Percentiles rank a stretch among this genome's conserved stretches.
phyloP scores from a whole-genome alignment of 2,797 vertebrate species.

The Tolypeutes matacus region DNA sequence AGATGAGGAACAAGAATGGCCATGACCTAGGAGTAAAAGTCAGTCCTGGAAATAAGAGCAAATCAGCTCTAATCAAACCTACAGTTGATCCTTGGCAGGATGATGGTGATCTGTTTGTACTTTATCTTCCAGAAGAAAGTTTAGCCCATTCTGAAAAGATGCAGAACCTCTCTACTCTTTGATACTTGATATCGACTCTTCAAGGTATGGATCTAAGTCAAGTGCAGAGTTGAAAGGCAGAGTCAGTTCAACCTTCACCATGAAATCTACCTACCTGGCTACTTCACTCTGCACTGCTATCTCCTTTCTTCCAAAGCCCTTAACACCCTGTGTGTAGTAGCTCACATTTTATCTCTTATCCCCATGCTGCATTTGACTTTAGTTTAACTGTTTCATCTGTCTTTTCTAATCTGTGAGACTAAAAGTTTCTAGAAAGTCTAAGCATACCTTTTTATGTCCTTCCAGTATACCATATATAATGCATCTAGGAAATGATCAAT shows the following conservation, averaged over 20 bases:
- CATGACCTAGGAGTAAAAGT: neutral
- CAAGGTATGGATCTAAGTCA: neutral
- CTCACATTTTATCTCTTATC: constrained; percentile 30
- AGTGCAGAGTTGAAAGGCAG: neutral
- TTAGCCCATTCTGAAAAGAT: neutral
- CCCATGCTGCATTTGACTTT: constrained; percentile 37
- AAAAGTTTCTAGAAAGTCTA: constrained; percentile 61
- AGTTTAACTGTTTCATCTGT: constrained; percentile 42
- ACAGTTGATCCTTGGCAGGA: neutral
- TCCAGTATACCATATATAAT: neutral
- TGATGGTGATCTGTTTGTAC: neutral
- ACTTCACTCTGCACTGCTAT: neutral
- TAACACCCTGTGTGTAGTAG: neutral
- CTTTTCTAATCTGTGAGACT: constrained; percentile 41
- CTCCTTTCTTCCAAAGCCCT: constrained; percentile 7
- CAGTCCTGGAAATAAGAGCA: neutral
- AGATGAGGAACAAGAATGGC: neutral
- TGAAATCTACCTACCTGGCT: neutral
- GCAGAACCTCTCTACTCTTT: neutral
- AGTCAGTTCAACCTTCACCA: neutral
- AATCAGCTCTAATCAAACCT: neutral
- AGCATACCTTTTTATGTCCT: constrained; percentile 49
- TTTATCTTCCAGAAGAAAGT: neutral
- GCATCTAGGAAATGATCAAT: neutral
- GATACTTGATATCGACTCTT: neutral